phyloP scores from a whole-genome alignment of 1,140 invertebrate genomes.

The Zaprionus inermis region DNA sequence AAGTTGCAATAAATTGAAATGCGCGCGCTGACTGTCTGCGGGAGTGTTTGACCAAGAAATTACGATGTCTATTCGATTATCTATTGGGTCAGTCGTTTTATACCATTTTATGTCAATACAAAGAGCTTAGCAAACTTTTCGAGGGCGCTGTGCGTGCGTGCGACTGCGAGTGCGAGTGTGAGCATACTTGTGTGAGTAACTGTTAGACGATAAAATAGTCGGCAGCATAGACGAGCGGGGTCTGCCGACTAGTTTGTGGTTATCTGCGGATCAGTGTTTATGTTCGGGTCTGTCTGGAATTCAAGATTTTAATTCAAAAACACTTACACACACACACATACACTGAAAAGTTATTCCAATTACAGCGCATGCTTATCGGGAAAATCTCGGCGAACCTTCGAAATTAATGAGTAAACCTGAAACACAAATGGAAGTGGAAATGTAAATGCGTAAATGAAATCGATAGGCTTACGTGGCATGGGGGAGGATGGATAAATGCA shows the following conservation, averaged over 20 bases:
- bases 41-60: conserved; percentile 55
- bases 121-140: conserved; percentile 28
- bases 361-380: conserved; percentile 55
- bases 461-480: conserved; percentile 23
- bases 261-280: conserved; percentile 10
- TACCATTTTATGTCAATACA: conserved; percentile 58
- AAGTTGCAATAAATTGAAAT: conserved; percentile 78
- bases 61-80: conserved; percentile 63
- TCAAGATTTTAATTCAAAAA: conserved; percentile 2
- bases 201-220: conserved; percentile 4
- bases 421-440: conserved; percentile 26
- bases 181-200: neutral
- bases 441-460: conserved; percentile 63
- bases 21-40: conserved; percentile 42
- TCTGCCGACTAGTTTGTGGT: conserved; percentile 4
- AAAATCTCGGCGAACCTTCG: conserved; percentile 57
- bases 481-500: conserved; percentile 38
- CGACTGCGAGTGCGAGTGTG: neutral
- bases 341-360: conserved; percentile 43
- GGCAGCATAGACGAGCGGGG: neutral
- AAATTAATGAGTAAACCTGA: conserved; percentile 62
- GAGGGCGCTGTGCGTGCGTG: conserved; percentile 9
- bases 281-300: conserved; percentile 1
- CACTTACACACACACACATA: neutral
- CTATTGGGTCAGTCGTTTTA: conserved; percentile 49